These are phyloP conservation scores for Tragopan temminckii DNA, from an alignment of 2,797 vertebrate genomes.

Conservation along the genomic window DNA sequence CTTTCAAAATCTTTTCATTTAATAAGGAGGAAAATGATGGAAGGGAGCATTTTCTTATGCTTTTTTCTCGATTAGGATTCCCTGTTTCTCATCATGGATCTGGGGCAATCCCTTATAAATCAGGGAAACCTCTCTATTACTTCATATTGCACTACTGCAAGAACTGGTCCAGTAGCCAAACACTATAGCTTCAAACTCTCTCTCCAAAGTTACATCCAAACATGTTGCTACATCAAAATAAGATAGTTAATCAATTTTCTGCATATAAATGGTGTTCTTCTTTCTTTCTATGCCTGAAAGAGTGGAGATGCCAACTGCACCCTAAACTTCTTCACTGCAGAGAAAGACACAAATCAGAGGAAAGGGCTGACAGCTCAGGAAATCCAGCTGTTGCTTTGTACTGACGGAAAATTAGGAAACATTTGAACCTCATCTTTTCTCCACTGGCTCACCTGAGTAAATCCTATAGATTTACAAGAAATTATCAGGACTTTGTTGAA, in stretches of 20 bases:
- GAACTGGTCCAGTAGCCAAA: background rate
- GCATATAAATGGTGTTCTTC: background rate
- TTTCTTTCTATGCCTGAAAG: background rate
- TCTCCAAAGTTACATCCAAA: background rate
- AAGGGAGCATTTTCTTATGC: background rate
- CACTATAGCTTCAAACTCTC: background rate
- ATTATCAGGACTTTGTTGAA: background rate
- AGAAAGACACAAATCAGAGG: background rate
- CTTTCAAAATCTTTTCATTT: background rate
- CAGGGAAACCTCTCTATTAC: background rate
- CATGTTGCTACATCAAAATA: background rate
- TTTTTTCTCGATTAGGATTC: background rate
- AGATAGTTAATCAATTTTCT: background rate
- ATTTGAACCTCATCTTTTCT: background rate
- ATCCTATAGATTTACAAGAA: background rate
- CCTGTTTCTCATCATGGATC: background rate
- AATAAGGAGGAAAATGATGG: background rate
- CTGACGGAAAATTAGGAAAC: background rate
- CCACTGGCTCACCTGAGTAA: background rate
- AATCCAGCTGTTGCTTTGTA: background rate
- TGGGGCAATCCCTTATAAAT: background rate
- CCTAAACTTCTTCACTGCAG: background rate
- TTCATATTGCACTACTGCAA: background rate
- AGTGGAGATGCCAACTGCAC: background rate
- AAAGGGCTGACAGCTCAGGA: background rate